Conservation (phyloP, 2,113 vertebrate genomes). For the Mugil cephalus region DNA sequence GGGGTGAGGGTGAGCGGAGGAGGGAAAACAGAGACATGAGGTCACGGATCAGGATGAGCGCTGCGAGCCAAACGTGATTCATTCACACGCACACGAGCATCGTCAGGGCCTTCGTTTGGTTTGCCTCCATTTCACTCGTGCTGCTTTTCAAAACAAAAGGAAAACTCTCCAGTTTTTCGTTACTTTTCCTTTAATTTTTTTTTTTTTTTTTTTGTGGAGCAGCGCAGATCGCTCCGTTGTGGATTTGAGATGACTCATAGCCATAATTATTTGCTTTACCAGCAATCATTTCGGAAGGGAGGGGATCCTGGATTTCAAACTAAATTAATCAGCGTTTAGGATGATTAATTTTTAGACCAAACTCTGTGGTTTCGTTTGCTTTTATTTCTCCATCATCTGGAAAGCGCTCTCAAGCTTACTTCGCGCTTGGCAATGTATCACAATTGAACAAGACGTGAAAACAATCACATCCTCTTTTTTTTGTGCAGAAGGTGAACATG, state of each 20-base stretch:
- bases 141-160: constrained; percentile 18
- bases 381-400: neutral
- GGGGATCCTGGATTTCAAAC: neutral
- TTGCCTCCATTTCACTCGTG: neutral
- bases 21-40: constrained; percentile 40
- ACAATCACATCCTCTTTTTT: too few species aligned
- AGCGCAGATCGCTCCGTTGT: too few species aligned
- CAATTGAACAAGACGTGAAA: too few species aligned
- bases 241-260: neutral
- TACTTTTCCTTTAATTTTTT: too few species aligned
- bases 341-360: neutral
- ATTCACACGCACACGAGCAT: neutral
- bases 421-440: too few species aligned
- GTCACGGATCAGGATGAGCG: constrained; percentile 41
- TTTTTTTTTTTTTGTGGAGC: too few species aligned
- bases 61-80: constrained; percentile 44
- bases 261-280: neutral
- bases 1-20: neutral
- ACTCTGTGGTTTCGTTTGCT: neutral
- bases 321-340: neutral
- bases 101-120: neutral
- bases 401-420: too few species aligned
- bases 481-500: too few species aligned
- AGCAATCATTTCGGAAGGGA: neutral
- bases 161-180: too few species aligned